phyloP scores from a whole-genome alignment of 1,140 invertebrate species.

The Leptopilina clavipes region DNA sequence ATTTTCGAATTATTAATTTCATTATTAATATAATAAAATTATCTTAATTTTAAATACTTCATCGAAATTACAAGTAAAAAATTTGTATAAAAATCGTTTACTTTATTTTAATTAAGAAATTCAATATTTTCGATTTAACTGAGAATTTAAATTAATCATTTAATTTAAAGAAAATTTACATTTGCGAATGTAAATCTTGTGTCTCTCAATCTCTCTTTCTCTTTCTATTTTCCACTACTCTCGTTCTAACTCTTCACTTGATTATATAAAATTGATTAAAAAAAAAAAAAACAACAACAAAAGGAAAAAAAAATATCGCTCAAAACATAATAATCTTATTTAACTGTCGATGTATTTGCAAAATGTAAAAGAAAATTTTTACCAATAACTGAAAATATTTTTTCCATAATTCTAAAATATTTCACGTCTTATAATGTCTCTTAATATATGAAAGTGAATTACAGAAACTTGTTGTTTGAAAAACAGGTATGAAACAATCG shows the following conservation, averaged over 20 bases:
- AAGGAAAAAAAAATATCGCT: slow-evolving; percentile 29
- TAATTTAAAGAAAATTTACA: too few species aligned
- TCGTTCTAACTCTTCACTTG: slow-evolving; percentile 21
- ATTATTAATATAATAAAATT: too few species aligned
- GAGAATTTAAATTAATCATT: too few species aligned
- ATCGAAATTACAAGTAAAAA: too few species aligned
- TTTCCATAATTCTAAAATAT: slow-evolving; percentile 1
- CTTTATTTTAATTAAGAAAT: too few species aligned
- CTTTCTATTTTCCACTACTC: slow-evolving; percentile 18
- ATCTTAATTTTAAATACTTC: too few species aligned
- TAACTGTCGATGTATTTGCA: slow-evolving; percentile 7
- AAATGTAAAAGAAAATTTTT: neutral
- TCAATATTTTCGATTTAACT: too few species aligned
- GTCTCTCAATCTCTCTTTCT: slow-evolving; percentile 34
- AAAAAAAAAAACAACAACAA: too few species aligned
- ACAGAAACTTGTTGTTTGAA: neutral
- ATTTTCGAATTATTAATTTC: too few species aligned
- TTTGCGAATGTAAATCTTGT: slow-evolving; percentile 12
- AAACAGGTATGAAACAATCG: neutral
- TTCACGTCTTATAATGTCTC: neutral
- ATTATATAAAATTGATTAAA: slow-evolving; percentile 5
- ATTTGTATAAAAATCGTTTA: too few species aligned
- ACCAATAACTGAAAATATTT: slow-evolving; percentile 30
- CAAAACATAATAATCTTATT: slow-evolving; percentile 27
- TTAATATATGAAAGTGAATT: slow-evolving; percentile 7